Evolutionary conservation across 2,113 vertebrate species (phyloP), one percentile per base, ranked within the genome.

Genomic region (Gnathonemus longibarbis): DNA sequence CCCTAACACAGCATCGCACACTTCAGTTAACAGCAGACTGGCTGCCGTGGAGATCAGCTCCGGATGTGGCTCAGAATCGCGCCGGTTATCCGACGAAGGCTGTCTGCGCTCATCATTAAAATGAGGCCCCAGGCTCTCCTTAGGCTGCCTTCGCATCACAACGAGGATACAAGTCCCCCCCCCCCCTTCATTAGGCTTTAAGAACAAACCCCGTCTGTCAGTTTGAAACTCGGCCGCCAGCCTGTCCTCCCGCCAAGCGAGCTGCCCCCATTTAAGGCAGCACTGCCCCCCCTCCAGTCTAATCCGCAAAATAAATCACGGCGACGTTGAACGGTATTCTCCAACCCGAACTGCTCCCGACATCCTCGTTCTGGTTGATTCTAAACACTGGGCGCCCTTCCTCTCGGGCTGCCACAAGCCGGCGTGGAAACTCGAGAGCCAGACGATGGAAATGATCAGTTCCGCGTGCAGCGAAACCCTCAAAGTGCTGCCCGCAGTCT

Each of bases 61-160:
- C n/a, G 62, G 62, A 66, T 66, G 62, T 11, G 62, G 62, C n/a
- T 66, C n/a, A 11, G 31, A 77, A 77, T 77, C 31, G 5, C 27
- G 31, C 3, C 5, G 31, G 31, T 77, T 77, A 77, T 39, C 31
- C 21, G 48, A 19, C 56, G 35, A 4, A 10, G 24, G 35, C 19
- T 88, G 53, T 88, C 52, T 42, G 39, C 39, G 35, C 35, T 21
- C 53, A 45, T 88, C 87, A 88, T 88, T 88, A 62, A 62, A 88
- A 58, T 45, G 56, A 24, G 49, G 35, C 52, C 52, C 35, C 19
- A 46, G 52, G 87, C 35, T 62, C 87, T 66, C 87, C 56, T 88
- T 62, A 62, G 35, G 52, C 50, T 7, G 7, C 35, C 58, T 88
- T 62, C 17, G 17, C 11, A 88, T 88, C 24, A 88, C 10, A 31